Evolutionary conservation across 1,140 invertebrate species (phyloP), one percentile per base, ranked within the genome.

Genomic region (Luehdorfia chinensis): DNA sequence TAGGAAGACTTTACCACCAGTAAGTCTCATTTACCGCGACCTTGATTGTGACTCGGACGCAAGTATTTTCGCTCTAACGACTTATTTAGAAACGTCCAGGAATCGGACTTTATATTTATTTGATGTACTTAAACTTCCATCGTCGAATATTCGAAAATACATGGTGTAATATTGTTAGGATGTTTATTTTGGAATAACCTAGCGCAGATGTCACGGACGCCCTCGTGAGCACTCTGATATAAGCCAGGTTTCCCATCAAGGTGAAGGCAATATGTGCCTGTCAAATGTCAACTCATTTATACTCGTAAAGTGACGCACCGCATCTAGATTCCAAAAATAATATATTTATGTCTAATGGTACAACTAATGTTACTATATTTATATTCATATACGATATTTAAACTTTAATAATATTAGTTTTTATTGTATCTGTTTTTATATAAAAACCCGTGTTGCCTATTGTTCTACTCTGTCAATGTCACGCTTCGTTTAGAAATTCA

Each of bases 141-240:
- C 16, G 18, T 21, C n/a, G 34, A 37, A 37, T 37, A 37, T 37
- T 19, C 34, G 18, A 37, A 37, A 19, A 37, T 37, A 37, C 18
- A 9, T 37, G 61, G 66, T n/a, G n/a, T n/a, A n/a, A n/a, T n/a
- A n/a, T n/a, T n/a, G 69, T 71, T 65, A 50, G 57, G 49, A 49
- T 73, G 71, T 79, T 77, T 84, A 77, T 81, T 78, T 85, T 71
- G 66, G 72, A 69, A 47, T 55, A 64, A 55, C n/a, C n/a, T n/a
- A 34, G 53, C 59, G 43, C 52, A 37, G 36, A 65, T 78, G 76
- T 81, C 78, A 81, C 53, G 74, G 77, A 64, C 77, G 65, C 50
- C 62, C 74, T 70, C 74, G 60, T 62, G 70, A 64, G 55, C 56
- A 59, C 49, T 50, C 36, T 77, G 77, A 75, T 72, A 72, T 60